These are phyloP conservation scores for Clarias macrocephalus DNA, from an alignment of 2,113 vertebrate species.

Conservation along the genomic window DNA sequence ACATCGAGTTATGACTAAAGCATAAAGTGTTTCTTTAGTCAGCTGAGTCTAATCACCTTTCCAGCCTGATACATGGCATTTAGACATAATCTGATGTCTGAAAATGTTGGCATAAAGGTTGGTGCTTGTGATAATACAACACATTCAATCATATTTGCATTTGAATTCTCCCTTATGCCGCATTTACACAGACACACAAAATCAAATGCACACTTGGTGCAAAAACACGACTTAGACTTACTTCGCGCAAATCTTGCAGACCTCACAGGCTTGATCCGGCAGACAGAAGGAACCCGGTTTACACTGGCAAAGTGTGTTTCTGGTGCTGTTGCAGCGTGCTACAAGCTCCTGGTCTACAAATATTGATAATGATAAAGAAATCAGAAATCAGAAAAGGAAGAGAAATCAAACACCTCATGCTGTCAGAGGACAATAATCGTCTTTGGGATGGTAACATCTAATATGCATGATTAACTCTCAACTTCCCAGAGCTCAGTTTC, in stretches of 20 bases:
- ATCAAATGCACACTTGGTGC: not conserved
- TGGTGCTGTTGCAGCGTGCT: constrained; percentile 54
- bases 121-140: not conserved
- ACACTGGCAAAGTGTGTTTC: constrained; percentile 66
- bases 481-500: not conserved
- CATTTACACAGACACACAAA: not conserved
- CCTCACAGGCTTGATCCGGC: constrained; percentile 69
- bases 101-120: not conserved
- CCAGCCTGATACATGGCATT: not conserved
- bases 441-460: not conserved
- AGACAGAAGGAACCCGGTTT: constrained; percentile 64
- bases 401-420: not conserved
- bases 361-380: not conserved
- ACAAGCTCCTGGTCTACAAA: constrained; percentile 64
- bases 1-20: too few relatives aligned
- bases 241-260: constrained; percentile 71
- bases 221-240: constrained; percentile 46
- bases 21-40: too few relatives aligned
- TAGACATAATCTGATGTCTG: not conserved
- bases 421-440: too few relatives aligned
- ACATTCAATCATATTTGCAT: too few relatives aligned
- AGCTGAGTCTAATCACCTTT: too few relatives aligned
- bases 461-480: not conserved
- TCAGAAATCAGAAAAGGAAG: not conserved
- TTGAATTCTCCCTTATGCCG: not conserved